Base-by-base conservation (phyloP, 2,888 invertebrate genomes). In the Scaptomyza parva region DNA sequence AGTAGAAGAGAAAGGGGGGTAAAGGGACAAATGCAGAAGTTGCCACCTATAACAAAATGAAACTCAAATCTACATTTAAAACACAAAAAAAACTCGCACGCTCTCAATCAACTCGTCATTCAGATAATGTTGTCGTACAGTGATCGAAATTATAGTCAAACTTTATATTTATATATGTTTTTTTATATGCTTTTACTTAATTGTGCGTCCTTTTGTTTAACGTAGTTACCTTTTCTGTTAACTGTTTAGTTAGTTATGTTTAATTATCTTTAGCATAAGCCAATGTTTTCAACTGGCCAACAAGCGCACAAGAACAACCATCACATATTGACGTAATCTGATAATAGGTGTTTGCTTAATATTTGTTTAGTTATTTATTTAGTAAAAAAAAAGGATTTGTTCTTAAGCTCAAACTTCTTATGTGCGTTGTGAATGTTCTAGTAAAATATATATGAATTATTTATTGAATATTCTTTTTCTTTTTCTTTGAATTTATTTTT, bases 391-490 rank as follows among this genome's bases (percentile, higher is more conserved):
- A 9, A 17, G 8, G 43, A 69, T 64, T 62, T 75, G 45, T 64
- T 51, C 58, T 14, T 52, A 80, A 61, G 72, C 51, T 48, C 22
- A 52, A 62, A 47, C 57, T 61, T 7, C 40, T 47, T 48, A 39
- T 62, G 55, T 65, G 65, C 65, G 76, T 78, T 78, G 71, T 75
- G 75, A 64, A 79, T 66, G 51, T 69, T 73, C 47, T 63, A 76
- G 72, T 70, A 53, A 84, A 75, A 63, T 71, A 82, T 68, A 84
- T 68, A 80, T 72, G 57, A 82, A 60, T 68, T 81, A 86, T 83
- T 83, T 86, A 83, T 83, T 86, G 76, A 61, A 48, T 26, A 62
- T 63, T 71, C 45, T 65, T 33, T 35, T 30, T 44, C 26, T 60
- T 33, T 39, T 30, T 44, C 26, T 24, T 39, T 37, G 18, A 39